Evolutionary conservation across 1,140 invertebrate genomes (phyloP).

Genomic region (Brachionus paranguensis): DNA sequence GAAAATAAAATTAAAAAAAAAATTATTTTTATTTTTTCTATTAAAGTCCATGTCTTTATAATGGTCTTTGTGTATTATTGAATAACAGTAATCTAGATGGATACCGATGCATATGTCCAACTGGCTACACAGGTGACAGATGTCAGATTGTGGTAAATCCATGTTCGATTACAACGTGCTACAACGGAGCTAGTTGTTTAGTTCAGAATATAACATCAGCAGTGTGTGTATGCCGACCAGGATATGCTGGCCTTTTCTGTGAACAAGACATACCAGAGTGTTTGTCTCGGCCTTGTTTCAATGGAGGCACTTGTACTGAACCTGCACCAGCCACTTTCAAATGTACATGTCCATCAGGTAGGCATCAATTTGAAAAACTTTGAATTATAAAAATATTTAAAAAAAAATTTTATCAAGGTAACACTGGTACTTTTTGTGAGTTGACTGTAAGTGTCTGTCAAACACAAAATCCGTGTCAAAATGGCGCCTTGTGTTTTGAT

Average conservation of each 20-base stretch:
- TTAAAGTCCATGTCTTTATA: slow-evolving; percentile 19
- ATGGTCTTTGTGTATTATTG: background rate
- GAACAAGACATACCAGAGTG: slow-evolving; percentile 33
- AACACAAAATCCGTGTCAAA: slow-evolving; percentile 66
- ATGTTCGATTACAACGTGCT: slow-evolving; percentile 41
- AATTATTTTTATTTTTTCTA: background rate
- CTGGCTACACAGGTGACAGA: slow-evolving; percentile 37
- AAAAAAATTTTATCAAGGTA: slow-evolving; percentile 63
- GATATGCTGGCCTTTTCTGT: slow-evolving; percentile 29
- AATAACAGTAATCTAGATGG: background rate
- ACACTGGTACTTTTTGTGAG: slow-evolving; percentile 56
- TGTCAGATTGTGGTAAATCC: slow-evolving; percentile 42
- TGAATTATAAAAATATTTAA: slow-evolving; percentile 62
- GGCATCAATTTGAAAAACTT: background rate
- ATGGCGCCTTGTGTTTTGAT: slow-evolving; percentile 80
- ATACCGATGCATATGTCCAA: slow-evolving; percentile 42
- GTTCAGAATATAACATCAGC: slow-evolving; percentile 25
- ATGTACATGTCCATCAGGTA: slow-evolving; percentile 66
- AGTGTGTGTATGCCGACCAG: slow-evolving; percentile 14
- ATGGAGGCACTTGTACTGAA: slow-evolving; percentile 40
- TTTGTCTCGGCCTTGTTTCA: slow-evolving; percentile 34
- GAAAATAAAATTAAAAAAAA: background rate
- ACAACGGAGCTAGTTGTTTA: slow-evolving; percentile 26
- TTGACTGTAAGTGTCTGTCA: background rate
- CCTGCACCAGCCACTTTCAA: slow-evolving; percentile 39